Base-by-base conservation (phyloP, 1,140 invertebrate genomes). In the Scaptomyza hsui region DNA sequence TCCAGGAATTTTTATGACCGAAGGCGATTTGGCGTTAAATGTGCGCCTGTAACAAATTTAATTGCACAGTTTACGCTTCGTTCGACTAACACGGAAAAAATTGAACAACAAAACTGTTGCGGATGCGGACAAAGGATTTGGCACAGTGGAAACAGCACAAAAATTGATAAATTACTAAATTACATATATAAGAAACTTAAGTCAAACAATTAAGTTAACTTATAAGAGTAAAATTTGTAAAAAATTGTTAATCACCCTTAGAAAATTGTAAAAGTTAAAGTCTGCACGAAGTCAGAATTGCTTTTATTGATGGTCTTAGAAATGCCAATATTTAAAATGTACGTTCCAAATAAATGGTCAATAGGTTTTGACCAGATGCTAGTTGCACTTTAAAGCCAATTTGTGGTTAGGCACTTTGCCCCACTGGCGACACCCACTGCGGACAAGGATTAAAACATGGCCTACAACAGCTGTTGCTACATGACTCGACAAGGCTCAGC, bases 401-500 rank as follows among this genome's bases (percentile, higher is more conserved):
- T 55, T 61, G 64, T 42, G 64, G 45, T 45, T 21, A 49, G 18
- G 32, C 56, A 32, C 16, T n/a, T 19, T 1, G 26, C 51, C 9
- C 44, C 13, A 44, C 12, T 24, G 29, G n/a, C 41, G 9, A 48
- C 42, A n/a, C 24, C 21, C 59, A 37, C 6, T 39, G 41, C 24
- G 45, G 35, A 59, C 64, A 82, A 57, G 73, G 75, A 63, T 77
- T 61, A 65, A 47, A 78, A 85, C 72, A 79, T 76, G 80, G 68
- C 70, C 80, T 68, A 80, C 80, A 85, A 70, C 75, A 85, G 80
- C 80, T 85, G 80, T 85, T 85, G 76, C 76, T 85, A 85, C 75
- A 85, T 70, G 80, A 63, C 72, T 72, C 80, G 74, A 85, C 80
- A 81, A 35, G 61, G 77, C 70, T 77, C 48, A 52, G 62, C 68